A percentile compares a stretch with the other conserved stretches of the same genome.
These are phyloP conservation scores for Heteromyza rotundicornis DNA, from an alignment of 2,888 invertebrate species.

Conservation along the genomic window DNA sequence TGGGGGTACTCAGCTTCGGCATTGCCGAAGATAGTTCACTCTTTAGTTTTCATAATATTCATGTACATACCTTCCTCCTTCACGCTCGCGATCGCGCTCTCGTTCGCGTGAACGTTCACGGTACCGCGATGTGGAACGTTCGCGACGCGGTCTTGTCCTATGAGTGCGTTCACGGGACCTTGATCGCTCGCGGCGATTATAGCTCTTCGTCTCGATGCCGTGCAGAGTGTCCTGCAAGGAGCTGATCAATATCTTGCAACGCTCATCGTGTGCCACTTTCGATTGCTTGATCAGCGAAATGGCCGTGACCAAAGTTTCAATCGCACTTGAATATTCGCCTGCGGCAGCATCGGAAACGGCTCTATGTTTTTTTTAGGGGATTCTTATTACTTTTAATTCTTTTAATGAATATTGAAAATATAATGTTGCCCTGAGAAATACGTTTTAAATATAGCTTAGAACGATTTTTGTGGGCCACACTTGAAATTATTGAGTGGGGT, in stretches of 20 bases:
- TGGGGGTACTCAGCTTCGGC: too few relatives aligned
- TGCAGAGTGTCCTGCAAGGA: slow-evolving; percentile 96
- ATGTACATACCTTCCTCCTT: slow-evolving; percentile 31
- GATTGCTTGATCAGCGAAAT: slow-evolving; percentile 98
- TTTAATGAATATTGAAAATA: not conserved
- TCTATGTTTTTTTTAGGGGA: slow-evolving; percentile 64
- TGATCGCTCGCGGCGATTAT: slow-evolving; percentile 75
- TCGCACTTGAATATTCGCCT: slow-evolving; percentile 97
- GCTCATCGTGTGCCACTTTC: slow-evolving; percentile 82
- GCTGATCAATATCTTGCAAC: slow-evolving; percentile 97
- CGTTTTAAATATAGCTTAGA: not conserved
- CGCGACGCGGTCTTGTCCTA: slow-evolving; percentile 61
- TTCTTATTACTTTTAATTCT: not conserved
- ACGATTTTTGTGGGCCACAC: too few relatives aligned
- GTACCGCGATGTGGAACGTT: slow-evolving; percentile 67
- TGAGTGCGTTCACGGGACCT: slow-evolving; percentile 64
- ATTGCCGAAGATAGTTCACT: too few relatives aligned
- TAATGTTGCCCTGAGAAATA: not conserved
- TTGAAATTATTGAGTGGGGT: too few relatives aligned
- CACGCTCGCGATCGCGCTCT: slow-evolving; percentile 65
- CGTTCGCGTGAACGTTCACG: slow-evolving; percentile 76
- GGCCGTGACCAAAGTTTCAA: slow-evolving; percentile 98
- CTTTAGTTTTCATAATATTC: not conserved
- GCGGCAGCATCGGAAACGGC: slow-evolving; percentile 98
- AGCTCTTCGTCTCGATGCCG: slow-evolving; percentile 97